Conservation (phyloP, 30 jellyfish, hydroid and myxozoan genomes). For the Turritopsis rubra region DNA sequence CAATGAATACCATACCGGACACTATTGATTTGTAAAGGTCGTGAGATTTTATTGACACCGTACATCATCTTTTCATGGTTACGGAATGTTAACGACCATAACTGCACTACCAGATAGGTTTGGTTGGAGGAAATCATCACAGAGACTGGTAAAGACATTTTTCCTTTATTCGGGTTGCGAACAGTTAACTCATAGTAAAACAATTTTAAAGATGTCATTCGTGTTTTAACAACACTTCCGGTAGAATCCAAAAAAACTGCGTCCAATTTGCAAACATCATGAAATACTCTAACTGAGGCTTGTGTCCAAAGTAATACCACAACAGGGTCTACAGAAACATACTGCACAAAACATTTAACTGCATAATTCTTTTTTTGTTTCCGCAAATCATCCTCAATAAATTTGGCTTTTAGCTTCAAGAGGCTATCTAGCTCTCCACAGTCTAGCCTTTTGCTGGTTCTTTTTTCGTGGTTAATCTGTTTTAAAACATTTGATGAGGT, state of each 20-base stretch:
- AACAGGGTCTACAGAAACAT: conserved; percentile 3
- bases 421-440: background rate
- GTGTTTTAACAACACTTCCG: conserved; percentile 6
- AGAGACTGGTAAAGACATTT: conserved; percentile 24
- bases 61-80: conserved; percentile 16
- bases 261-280: background rate
- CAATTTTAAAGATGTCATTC: conserved; percentile 2
- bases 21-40: conserved; percentile 29
- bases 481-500: conserved; percentile 19
- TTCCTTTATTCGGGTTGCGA: conserved; percentile 19
- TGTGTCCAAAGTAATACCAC: background rate
- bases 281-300: conserved; percentile 8
- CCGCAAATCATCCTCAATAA: background rate
- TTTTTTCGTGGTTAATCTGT: background rate
- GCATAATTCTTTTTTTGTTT: background rate
- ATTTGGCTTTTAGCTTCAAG: background rate
- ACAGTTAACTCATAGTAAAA: conserved; percentile 29
- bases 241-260: conserved; percentile 19
- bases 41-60: conserved; percentile 23
- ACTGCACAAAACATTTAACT: background rate
- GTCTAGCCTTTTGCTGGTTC: background rate
- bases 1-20: conserved; percentile 27
- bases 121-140: conserved; percentile 25
- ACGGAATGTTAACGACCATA: conserved; percentile 16
- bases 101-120: conserved; percentile 14